Conservation (phyloP, 2,113 vertebrate genomes). For the Bungarus multicinctus region DNA sequence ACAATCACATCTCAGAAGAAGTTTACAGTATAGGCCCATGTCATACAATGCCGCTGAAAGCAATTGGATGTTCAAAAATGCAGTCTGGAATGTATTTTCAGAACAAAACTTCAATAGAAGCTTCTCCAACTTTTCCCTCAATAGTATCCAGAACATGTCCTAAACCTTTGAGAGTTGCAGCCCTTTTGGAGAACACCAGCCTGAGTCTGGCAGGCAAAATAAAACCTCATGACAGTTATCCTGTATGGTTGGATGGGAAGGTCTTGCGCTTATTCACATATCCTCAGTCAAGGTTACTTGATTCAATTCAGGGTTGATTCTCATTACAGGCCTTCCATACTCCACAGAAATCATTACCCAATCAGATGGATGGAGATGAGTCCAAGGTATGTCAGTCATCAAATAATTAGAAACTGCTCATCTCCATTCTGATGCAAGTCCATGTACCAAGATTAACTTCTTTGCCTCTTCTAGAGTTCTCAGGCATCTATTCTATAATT, state of each 20-base stretch:
- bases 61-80: not conserved
- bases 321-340: conserved; percentile 71
- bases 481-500: not conserved
- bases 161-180: not conserved
- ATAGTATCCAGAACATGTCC: not conserved
- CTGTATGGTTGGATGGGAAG: not conserved
- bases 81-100: not conserved
- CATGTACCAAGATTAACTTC: not conserved
- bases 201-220: no score
- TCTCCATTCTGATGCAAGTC: not conserved
- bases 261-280: not conserved
- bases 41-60: no score
- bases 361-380: conserved; percentile 61
- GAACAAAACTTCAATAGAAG: not conserved
- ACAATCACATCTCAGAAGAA: not conserved
- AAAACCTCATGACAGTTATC: not conserved
- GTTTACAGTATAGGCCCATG: not conserved
- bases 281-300: not conserved
- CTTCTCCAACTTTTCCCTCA: not conserved
- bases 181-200: not conserved
- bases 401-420: not conserved
- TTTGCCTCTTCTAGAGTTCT: not conserved
- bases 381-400: conserved; percentile 60
- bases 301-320: not conserved
- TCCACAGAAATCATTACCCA: conserved; percentile 81